Evolutionary conservation across 35 echinoderm and acorn worm genomes (phyloP).

Genomic region (Amphiura filiformis): DNA sequence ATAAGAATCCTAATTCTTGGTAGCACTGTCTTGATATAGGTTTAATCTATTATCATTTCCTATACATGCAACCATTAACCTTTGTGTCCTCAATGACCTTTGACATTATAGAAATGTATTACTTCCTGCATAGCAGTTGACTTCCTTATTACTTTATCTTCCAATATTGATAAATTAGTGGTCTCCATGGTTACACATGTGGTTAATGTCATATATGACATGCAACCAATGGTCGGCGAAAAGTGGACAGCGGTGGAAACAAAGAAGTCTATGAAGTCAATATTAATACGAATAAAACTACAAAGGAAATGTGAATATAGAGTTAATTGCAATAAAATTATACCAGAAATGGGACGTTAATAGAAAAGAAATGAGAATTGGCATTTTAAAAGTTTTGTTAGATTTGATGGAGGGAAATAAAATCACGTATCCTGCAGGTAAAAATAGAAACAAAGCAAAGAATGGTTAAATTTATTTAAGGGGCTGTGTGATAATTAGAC

Average conservation of each 20-base stretch:
- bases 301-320: background rate
- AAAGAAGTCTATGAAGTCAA: background rate
- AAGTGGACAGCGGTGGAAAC: background rate
- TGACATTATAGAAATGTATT: background rate
- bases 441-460: no score
- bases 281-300: background rate
- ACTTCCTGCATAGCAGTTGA: background rate
- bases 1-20: background rate
- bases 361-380: background rate
- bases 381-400: no score
- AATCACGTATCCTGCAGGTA: no score
- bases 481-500: no score
- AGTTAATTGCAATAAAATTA: no score
- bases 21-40: background rate
- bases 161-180: background rate
- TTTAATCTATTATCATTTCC: background rate
- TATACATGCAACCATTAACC: background rate
- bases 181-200: background rate
- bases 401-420: no score
- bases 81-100: background rate
- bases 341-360: background rate
- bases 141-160: background rate
- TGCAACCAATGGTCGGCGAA: no score
- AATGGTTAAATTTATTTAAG: no score
- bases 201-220: background rate